Base-by-base conservation (phyloP, 2,113 vertebrate genomes). In the Charadrius vociferus region DNA sequence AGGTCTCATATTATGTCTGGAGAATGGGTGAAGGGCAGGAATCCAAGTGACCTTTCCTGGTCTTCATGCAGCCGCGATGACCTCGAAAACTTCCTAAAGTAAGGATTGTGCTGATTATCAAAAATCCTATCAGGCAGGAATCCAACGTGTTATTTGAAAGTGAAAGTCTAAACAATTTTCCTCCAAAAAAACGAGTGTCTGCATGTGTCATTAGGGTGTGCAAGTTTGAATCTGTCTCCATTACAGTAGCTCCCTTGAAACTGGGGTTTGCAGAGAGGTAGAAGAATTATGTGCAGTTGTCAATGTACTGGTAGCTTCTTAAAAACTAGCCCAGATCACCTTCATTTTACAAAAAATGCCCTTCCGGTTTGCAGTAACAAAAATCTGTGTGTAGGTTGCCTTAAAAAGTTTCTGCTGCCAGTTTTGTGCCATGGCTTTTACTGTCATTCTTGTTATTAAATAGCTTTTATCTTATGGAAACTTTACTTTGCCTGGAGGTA, bases 1-100 rank as follows among this genome's bases (percentile, higher is more conserved):
- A 98, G 99, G 90, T 99, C 99, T 52, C 99, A 99, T 96, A 99
- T 99, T 95, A 99, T 99, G 99, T 99, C 99, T 5, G 99, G 99
- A 90, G 99, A 99, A 86, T 99, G 99, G 99, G 99, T 99, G 91
- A 99, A 99, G 93, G 99, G 99, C 65, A 98, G 99, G 70, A 99
- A 99, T 95, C 99, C 99, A 95, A 99, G 99, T 30, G 99, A 99
- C 96, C 98, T 99, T 21, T 99, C 99, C 58, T 99, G 99, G 99
- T 99, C 99, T 34, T 98, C 99, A 61, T 99, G 99, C 97, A 99
- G 99, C 95, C 99, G 99, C 4, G 98, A 99, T 1, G 99, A 99
- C 97, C 98, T 99, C 22, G 99, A 99, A 93, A 99, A 99, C 91
- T 99, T 99, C 97, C 98, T 99, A 88, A 99, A 99, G 99, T 99